phyloP scores from a whole-genome alignment of 92 coral and sea anemone species.

The Palythoa grandis region DNA sequence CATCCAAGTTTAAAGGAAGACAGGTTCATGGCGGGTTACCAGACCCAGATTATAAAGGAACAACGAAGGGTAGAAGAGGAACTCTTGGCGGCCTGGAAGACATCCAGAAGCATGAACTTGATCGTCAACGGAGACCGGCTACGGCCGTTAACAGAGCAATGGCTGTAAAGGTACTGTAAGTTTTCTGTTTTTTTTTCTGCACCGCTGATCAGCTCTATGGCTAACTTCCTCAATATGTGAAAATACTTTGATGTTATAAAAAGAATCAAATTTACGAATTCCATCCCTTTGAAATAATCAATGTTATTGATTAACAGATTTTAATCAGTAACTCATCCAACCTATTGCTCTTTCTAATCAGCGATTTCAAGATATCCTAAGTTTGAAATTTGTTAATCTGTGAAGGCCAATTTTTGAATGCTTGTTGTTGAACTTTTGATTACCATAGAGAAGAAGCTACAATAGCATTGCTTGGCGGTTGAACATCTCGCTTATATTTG shows the following conservation, averaged over 20 bases:
- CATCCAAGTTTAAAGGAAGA: constrained; percentile 84
- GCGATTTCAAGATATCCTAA: neutral
- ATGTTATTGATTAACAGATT: constrained; percentile 30
- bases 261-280: constrained; percentile 40
- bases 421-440: constrained; percentile 4
- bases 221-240: neutral
- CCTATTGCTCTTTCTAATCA: neutral
- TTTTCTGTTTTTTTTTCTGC: neutral
- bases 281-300: neutral
- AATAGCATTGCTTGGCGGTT: neutral
- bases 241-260: neutral
- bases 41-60: constrained; percentile 80
- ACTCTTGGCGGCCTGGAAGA: constrained; percentile 90
- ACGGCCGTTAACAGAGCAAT: constrained; percentile 82
- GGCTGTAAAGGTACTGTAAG: constrained; percentile 81
- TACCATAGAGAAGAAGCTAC: neutral
- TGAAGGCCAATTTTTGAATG: constrained; percentile 18
- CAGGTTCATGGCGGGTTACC: constrained; percentile 99
- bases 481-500: neutral
- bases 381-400: neutral
- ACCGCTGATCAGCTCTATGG: neutral
- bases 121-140: constrained; percentile 83
- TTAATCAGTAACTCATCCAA: neutral
- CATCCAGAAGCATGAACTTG: constrained; percentile 76
- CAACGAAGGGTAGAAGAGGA: constrained; percentile 87